Evolutionary conservation across 2,113 vertebrate genomes (phyloP).

Genomic region (Trochalopteron elliotii): DNA sequence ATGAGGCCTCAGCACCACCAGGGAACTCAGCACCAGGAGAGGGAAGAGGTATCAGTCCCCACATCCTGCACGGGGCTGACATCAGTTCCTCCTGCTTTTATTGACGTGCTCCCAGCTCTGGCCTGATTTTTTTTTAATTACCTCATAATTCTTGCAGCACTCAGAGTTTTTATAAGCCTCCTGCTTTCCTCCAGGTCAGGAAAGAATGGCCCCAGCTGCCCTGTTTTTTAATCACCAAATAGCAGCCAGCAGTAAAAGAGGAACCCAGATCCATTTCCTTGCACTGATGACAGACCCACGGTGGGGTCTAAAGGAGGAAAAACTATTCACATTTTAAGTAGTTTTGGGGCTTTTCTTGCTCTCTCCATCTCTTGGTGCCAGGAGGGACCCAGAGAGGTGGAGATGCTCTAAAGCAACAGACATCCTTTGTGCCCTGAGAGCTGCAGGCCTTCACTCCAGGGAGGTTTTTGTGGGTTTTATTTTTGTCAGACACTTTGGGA

Average conservation of each 20-base stretch:
- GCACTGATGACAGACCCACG: not conserved
- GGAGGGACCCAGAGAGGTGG: not conserved
- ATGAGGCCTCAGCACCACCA: not conserved
- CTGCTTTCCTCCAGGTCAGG: constrained; percentile 20
- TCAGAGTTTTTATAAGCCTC: constrained; percentile 38
- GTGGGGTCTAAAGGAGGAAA: not conserved
- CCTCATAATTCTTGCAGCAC: constrained; percentile 47
- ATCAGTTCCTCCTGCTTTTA: constrained; percentile 19
- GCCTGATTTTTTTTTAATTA: constrained; percentile 34
- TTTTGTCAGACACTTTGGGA: not conserved
- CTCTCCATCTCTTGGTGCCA: not conserved
- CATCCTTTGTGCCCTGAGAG: fast-evolving
- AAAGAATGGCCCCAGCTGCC: not conserved
- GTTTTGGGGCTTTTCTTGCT: not conserved
- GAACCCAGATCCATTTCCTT: not conserved
- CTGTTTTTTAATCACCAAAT: not conserved
- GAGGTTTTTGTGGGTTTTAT: not conserved
- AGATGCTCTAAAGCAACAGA: not conserved
- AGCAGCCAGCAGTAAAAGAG: not conserved
- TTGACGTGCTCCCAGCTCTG: not conserved
- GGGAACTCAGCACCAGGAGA: not conserved
- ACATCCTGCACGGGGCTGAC: not conserved
- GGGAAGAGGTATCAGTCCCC: not conserved
- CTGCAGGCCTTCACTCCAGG: not conserved
- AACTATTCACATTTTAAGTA: not conserved